Conservation (phyloP, 2,888 invertebrate genomes). For the Opisthograptis luteolata region DNA sequence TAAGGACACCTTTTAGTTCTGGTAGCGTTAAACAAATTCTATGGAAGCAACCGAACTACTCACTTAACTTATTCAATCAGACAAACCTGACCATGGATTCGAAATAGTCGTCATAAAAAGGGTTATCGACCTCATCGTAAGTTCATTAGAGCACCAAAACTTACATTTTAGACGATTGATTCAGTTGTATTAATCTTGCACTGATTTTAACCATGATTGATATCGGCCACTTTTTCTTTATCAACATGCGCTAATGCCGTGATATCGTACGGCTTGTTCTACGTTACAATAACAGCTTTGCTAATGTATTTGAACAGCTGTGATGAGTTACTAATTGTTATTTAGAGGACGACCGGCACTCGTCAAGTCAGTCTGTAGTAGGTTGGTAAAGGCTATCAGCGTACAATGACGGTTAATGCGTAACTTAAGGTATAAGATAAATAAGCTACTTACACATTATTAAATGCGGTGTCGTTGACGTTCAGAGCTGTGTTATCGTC, state of each 20-base stretch:
- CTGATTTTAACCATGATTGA: conserved; percentile 23
- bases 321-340: conserved; percentile 38
- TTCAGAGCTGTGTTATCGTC: conserved; percentile 75
- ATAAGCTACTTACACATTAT: conserved; percentile 63
- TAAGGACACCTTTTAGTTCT: conserved; percentile 20
- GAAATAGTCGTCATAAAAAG: conserved; percentile 37
- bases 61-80: conserved; percentile 21
- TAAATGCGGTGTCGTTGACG: conserved; percentile 71
- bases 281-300: conserved; percentile 7
- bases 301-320: conserved; percentile 29
- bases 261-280: background rate
- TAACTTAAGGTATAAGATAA: conserved; percentile 72
- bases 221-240: conserved; percentile 16
- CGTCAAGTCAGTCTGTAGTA: conserved; percentile 34
- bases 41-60: conserved; percentile 17
- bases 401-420: conserved; percentile 57
- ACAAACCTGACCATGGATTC: conserved; percentile 26
- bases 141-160: conserved; percentile 16
- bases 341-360: conserved; percentile 37
- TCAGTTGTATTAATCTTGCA: conserved; percentile 18
- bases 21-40: conserved; percentile 10
- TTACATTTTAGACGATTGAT: conserved; percentile 22
- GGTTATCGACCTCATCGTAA: conserved; percentile 45
- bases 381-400: conserved; percentile 34
- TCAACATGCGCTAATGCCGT: conserved; percentile 10